A percentile compares a stretch with the other conserved stretches of the same genome.
Evolutionary conservation across 2,797 vertebrate genomes (phyloP).

Genomic region (Borostomias antarcticus): DNA sequence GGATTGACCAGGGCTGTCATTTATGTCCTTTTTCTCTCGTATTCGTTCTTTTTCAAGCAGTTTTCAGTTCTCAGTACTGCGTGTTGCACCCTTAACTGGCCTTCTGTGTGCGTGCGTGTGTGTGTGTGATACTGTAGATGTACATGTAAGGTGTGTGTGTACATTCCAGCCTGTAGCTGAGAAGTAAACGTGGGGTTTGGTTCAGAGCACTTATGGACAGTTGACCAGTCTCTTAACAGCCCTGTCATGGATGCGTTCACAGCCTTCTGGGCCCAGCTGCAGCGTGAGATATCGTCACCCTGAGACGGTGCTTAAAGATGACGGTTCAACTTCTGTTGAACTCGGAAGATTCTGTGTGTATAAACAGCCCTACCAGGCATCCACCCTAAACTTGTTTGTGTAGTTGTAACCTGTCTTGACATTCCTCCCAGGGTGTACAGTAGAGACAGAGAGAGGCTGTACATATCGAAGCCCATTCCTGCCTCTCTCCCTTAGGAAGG

Average conservation of each 20-base stretch:
- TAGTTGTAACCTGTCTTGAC: not conserved
- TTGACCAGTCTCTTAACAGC: not conserved
- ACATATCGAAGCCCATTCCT: slow-evolving; percentile 41
- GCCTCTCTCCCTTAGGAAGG: slow-evolving; percentile 13
- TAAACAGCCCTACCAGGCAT: not conserved
- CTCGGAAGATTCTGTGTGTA: not conserved
- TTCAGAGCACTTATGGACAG: not conserved
- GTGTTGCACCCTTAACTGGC: slow-evolving; percentile 12
- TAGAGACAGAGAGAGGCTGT: slow-evolving; percentile 8
- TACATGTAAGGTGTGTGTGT: not conserved
- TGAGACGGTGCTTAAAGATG: not conserved
- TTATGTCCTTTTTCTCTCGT: slow-evolving; percentile 23
- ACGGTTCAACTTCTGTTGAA: no score
- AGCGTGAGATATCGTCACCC: not conserved
- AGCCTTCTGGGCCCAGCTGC: not conserved
- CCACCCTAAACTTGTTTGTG: not conserved
- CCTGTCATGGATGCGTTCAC: slow-evolving; percentile 4
- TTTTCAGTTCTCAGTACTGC: not conserved
- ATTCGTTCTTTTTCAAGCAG: not conserved
- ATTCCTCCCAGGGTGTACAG: not conserved
- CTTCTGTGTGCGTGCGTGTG: slow-evolving; percentile 18
- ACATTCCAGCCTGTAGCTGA: slow-evolving; percentile 21
- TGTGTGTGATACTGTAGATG: slow-evolving; percentile 9
- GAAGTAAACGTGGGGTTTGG: not conserved
- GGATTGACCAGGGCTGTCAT: slow-evolving; percentile 34